Evolutionary conservation across 2,888 invertebrate species (phyloP).

Genomic region (Habrosyne pyritoides): DNA sequence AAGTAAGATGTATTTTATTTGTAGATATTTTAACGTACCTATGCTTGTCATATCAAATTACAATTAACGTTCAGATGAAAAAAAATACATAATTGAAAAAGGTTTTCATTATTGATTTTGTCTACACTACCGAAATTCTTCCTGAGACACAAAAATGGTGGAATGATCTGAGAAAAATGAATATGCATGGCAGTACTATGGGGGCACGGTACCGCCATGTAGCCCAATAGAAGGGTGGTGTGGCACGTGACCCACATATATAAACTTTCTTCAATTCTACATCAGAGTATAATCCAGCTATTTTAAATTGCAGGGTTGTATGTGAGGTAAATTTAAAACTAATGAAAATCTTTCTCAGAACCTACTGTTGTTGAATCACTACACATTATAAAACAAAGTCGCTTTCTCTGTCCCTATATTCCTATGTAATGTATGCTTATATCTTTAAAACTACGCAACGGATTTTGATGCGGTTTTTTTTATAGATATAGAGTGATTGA

Average conservation of each 20-base stretch:
- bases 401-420: too few species aligned
- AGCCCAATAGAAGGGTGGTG: slow-evolving; percentile 22
- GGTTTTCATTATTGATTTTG: background rate
- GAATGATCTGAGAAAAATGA: background rate
- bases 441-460: too few species aligned
- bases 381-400: too few species aligned
- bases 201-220: background rate
- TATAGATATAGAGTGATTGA: too few species aligned
- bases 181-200: background rate
- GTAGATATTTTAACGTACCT: too few species aligned
- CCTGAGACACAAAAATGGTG: background rate
- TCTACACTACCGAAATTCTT: background rate
- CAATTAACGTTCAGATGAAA: background rate
- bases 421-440: too few species aligned
- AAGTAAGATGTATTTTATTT: too few species aligned
- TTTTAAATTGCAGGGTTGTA: background rate
- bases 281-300: background rate
- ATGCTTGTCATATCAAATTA: background rate
- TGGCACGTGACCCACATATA: slow-evolving; percentile 56
- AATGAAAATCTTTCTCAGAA: too few species aligned
- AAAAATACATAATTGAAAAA: background rate
- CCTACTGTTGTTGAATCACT: too few species aligned
- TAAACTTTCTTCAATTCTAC: slow-evolving; percentile 32
- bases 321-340: background rate
- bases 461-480: too few species aligned